Evolutionary conservation across 2,113 vertebrate species (phyloP), one percentile per base, ranked within the genome.

Genomic region (Vulpes ferrilata): DNA sequence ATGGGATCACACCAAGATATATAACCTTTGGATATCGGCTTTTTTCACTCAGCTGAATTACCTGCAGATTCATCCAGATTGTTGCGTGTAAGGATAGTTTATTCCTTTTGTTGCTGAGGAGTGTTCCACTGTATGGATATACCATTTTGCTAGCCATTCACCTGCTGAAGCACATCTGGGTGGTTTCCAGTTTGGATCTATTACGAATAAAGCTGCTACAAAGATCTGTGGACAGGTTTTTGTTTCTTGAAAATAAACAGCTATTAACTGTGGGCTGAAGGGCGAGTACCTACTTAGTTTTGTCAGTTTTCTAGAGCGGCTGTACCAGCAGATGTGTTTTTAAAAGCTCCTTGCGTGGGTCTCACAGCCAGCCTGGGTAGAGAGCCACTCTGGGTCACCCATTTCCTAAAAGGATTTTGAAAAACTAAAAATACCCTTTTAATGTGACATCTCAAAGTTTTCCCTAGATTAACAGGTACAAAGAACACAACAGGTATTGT

Each of bases 121-220:
- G 13, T 2, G 27, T 7, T 35, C 80, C 23, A 1, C 0, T 0
- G 10, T 2, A 2, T 0, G 5, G 67, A 22, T 19, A 17, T 12
- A 16, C 11, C 32, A 2, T 8, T 4, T 17, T 22, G 30, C 5
- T 23, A n/a, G 16, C 51, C 43, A 60, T n/a, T 51, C 38, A 2
- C 19, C 23, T 25, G 15, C 0, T 16, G 38, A 88, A 8, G 78
- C 13, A 13, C 64, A 32, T 2, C 22, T 30, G 48, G 73, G 88
- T 7, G 19, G 10, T 53, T 43, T 55, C n/a, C 51, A 32, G 53
- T 59, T 30, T 76, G 12, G 57, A 55, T 51, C 11, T 16, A 1
- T 48, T 60, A 20, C 1, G 5, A 43, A 73, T 4, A 94, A 51
- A 51, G 55, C 17, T 80, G 38, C 55, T 43, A 3, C 3, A 32